Base-by-base conservation (phyloP, 2,888 invertebrate genomes). In the Gortyna flavago region DNA sequence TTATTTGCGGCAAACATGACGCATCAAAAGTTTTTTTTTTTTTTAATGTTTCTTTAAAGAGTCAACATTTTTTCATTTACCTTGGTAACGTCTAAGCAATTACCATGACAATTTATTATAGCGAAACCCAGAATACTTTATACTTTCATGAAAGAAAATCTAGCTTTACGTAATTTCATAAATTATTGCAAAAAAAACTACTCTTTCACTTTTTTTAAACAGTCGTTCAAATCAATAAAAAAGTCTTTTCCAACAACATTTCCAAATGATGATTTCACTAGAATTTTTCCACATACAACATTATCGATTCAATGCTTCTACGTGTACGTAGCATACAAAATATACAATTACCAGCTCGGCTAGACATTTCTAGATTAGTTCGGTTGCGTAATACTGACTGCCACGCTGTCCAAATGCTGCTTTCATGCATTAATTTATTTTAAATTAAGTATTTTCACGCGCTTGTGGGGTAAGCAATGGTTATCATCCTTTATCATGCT, bases 301-400 rank as follows among this genome's bases (percentile, higher is more conserved):
- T 85, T 85, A 85, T 80, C 44, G 65, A 86, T 86, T 75, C 76
- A 80, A 70, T 67, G 78, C 69, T 68, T 48, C 51, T 44, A 25
- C 21, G 38, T 69, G 64, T 61, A 18, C 38, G 21, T 51, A 41
- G 88, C 77, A 88, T 88, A 88, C 84, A 72, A 88, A 88, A 81
- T 32, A 41, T 72, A 71, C 75, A 77, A 82, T 87, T 85, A 86
- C 80, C 51, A 75, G 75, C 80, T 78, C 38, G 73, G 73, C 84
- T 82, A 89, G 91, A 86, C 90, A 81, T 84, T 90, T 88, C 89
- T 87, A 87, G 90, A 89, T 85, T 87, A 83, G 44, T 75, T 86
- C 29, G 79, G 81, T 91, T 91, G 79, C 83, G 88, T 80, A 90
- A 91, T 72, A 79, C 38, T 84, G 72, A 77, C 90, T 72, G 85